Percentiles rank a stretch among this genome's conserved stretches.
Evolutionary conservation across 2,888 invertebrate genomes (phyloP).

Genomic region (Hypercompe scribonia): DNA sequence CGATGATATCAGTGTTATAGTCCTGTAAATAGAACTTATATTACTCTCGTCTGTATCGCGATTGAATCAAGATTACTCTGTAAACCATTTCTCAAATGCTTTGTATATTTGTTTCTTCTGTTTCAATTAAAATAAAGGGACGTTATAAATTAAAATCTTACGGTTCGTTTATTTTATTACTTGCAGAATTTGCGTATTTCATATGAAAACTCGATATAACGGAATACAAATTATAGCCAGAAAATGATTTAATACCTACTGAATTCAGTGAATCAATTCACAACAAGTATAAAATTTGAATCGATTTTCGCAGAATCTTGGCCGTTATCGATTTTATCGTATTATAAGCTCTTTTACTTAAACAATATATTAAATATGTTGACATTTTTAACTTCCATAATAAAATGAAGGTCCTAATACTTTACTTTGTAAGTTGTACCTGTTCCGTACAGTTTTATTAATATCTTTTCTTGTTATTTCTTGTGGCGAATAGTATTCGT

Average conservation of each 20-base stretch:
- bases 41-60: not conserved
- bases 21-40: not conserved
- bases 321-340: slow-evolving; percentile 16
- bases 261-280: slow-evolving; percentile 1
- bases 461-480: not conserved
- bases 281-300: slow-evolving; percentile 13
- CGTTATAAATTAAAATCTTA: not conserved
- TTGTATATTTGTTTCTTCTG: not conserved
- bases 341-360: slow-evolving; percentile 18
- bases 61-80: not conserved
- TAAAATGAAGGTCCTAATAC: slow-evolving; percentile 41
- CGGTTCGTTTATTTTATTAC: not conserved
- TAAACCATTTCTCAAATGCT: not conserved
- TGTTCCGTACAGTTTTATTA: slow-evolving; percentile 10
- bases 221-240: slow-evolving; percentile 6
- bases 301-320: slow-evolving; percentile 22
- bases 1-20: not conserved
- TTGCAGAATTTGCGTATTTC: not conserved
- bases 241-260: slow-evolving; percentile 17
- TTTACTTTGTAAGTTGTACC: slow-evolving; percentile 32
- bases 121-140: not conserved
- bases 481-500: not conserved
- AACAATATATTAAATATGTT: slow-evolving; percentile 24
- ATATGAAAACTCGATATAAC: slow-evolving; percentile 8
- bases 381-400: slow-evolving; percentile 27